Conservation (phyloP, 2,797 vertebrate species). For the Lithobates pipiens region DNA sequence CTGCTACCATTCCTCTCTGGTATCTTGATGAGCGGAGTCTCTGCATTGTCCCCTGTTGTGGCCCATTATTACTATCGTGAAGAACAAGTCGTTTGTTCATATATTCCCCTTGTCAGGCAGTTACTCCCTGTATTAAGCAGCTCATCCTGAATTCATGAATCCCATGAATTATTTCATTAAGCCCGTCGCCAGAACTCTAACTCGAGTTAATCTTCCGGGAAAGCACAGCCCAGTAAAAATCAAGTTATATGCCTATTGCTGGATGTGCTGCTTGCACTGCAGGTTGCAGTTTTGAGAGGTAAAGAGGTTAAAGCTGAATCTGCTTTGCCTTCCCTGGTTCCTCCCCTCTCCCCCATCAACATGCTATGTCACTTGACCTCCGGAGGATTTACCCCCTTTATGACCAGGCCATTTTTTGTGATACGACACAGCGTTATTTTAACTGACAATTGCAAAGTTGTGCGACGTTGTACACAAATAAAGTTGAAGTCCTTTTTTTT, state of each 20-base stretch:
- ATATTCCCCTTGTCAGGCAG: slow-evolving; percentile 28
- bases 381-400: too few relatives aligned
- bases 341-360: too few relatives aligned
- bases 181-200: slow-evolving; percentile 10
- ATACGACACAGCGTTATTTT: too few relatives aligned
- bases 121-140: slow-evolving; percentile 35
- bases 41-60: neutral
- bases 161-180: slow-evolving; percentile 45
- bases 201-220: slow-evolving; percentile 38
- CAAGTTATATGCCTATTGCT: slow-evolving; percentile 6
- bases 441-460: too few relatives aligned
- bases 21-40: neutral
- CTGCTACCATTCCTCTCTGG: neutral
- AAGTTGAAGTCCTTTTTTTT: too few relatives aligned
- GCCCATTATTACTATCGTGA: neutral
- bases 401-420: too few relatives aligned
- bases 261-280: neutral
- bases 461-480: too few relatives aligned
- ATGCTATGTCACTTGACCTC: too few relatives aligned
- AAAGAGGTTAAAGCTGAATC: neutral
- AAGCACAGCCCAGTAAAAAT: slow-evolving; percentile 8
- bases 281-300: neutral
- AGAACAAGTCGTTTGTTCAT: slow-evolving; percentile 36
- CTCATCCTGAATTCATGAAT: slow-evolving; percentile 39
- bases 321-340: too few relatives aligned